Evolutionary conservation across 2,888 invertebrate genomes (phyloP).

Genomic region (Pammene fasciana): DNA sequence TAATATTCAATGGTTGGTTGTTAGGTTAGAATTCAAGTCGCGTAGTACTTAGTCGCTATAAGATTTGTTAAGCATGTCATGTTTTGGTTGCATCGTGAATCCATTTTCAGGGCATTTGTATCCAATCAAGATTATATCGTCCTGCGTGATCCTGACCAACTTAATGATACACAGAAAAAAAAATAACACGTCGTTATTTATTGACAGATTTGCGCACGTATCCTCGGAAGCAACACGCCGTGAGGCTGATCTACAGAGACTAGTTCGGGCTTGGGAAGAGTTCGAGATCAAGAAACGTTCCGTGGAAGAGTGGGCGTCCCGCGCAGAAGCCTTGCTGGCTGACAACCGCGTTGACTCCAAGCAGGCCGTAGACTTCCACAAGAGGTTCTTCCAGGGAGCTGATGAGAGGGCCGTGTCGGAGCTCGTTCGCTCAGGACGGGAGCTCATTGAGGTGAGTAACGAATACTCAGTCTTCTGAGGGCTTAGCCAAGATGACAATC

Average conservation of each 20-base stretch:
- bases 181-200: background rate
- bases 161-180: too few relatives aligned
- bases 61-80: too few relatives aligned
- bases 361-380: constrained; percentile 92
- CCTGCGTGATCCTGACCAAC: background rate
- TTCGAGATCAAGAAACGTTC: constrained; percentile 90
- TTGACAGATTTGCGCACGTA: constrained; percentile 86
- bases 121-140: background rate
- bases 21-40: too few relatives aligned
- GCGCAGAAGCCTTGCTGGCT: constrained; percentile 91
- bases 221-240: constrained; percentile 89
- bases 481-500: too few relatives aligned
- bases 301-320: constrained; percentile 93
- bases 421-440: constrained; percentile 89
- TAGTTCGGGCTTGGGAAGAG: constrained; percentile 92
- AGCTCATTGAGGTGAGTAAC: constrained; percentile 82
- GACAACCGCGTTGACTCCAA: constrained; percentile 92
- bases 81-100: too few relatives aligned
- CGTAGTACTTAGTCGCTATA: too few relatives aligned
- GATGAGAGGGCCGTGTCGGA: constrained; percentile 93
- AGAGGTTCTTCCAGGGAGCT: constrained; percentile 93
- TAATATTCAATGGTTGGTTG: too few relatives aligned
- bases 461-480: background rate
- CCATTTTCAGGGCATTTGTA: background rate
- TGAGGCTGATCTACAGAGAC: constrained; percentile 91